Evolutionary conservation across 2,797 vertebrate genomes (phyloP), one percentile per base, ranked within the genome.

Genomic region (Loriculus beryllinus): DNA sequence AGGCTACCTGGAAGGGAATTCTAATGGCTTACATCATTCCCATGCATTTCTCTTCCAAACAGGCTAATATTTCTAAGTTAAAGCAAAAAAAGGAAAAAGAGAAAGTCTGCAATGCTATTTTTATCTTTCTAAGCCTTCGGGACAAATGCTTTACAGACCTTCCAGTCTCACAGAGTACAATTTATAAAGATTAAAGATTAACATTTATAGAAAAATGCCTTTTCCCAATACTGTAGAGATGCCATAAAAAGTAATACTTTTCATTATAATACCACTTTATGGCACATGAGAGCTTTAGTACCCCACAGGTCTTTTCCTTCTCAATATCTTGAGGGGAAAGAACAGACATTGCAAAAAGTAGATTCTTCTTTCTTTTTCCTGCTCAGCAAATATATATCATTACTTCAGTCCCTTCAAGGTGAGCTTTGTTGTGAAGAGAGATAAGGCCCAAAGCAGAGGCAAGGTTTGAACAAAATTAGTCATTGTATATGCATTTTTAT

Each of bases 111-210:
- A 71, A 4, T 43, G 74, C 90, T 94, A 91, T 95, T 95, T 95
- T 96, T 95, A 96, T 94, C 94, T 85, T 78, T 52, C 33, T 33
- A 85, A 86, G 93, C 92, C 93, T 86, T 42, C 4, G 35, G 81
- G 92, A 88, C 86, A 90, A 88, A 86, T 33, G 47, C 69, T 77
- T 63, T 71, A 67, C 76, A 93, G 77, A 87, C 84, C 86, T 68
- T 54, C 25, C 51, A 84, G 64, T 80, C 82, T 74, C 69, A 84
- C 70, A 86, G 75, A 92, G 80, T 69, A 64, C 70, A 90, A 95
- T 94, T 95, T 90, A 91, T 86, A 93, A 96, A 95, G 95, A 95
- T 78, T 94, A 93, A 92, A 92, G 75, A 94, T 93, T 88, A 96
- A 96, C 90, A 88, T 82, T 95, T 90, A 74, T 48, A 95, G 95